Evolutionary conservation across 2,113 vertebrate species (phyloP).

Genomic region (Synchiropus splendidus): DNA sequence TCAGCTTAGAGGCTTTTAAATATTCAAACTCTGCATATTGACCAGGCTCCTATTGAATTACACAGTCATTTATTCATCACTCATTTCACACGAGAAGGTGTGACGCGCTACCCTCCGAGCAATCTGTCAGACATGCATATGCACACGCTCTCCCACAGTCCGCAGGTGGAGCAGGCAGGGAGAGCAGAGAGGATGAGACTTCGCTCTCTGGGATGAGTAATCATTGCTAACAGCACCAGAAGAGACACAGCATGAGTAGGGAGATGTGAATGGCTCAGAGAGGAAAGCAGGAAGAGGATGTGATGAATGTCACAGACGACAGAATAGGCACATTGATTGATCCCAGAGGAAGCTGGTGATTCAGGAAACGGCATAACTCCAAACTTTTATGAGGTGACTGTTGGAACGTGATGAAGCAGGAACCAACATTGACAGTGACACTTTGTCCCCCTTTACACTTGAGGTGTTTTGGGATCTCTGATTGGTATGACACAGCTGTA

Average conservation of each 20-base stretch:
- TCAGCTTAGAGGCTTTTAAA: conserved; percentile 48
- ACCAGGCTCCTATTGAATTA: conserved; percentile 46
- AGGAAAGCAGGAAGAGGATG: conserved; percentile 13
- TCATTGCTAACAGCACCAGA: conserved; percentile 42
- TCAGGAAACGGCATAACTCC: not conserved
- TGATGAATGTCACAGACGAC: conserved; percentile 10
- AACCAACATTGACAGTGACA: no score
- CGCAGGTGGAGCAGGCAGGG: conserved; percentile 37
- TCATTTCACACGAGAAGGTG: conserved; percentile 51
- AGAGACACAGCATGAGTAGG: conserved; percentile 16
- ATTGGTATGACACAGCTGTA: no score
- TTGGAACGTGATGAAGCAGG: no score
- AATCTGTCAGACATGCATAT: conserved; percentile 42
- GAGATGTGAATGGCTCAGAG: conserved; percentile 6
- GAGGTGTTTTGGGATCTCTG: no score
- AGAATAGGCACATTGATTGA: not conserved
- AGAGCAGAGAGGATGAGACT: conserved; percentile 40
- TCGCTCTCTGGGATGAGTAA: conserved; percentile 48
- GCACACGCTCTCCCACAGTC: conserved; percentile 14
- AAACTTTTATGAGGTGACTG: no score
- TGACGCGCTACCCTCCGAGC: conserved; percentile 41
- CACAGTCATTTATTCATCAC: conserved; percentile 57
- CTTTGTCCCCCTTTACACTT: no score
- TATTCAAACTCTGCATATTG: conserved; percentile 51
- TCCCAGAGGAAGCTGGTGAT: conserved; percentile 4